Evolutionary conservation across 2,888 invertebrate genomes (phyloP), one percentile per base, ranked within the genome.

Genomic region (Hydroisotoma schaefferi): DNA sequence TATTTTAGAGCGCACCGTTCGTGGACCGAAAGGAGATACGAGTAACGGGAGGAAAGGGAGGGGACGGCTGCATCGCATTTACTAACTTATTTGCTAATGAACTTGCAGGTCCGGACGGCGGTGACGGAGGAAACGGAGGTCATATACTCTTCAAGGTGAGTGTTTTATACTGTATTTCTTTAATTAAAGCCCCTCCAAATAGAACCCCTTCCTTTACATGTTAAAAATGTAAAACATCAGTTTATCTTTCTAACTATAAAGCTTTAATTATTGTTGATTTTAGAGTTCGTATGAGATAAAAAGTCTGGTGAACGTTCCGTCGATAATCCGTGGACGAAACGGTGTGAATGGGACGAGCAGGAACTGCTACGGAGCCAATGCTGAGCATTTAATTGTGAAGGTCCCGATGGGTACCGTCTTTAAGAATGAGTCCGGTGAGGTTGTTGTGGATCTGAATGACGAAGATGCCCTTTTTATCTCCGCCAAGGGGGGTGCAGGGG

Each of bases 101-200:
- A 65, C 83, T 82, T 59, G 98, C 92, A 0, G 97, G 97, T 0
- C 97, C 95, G 0, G 91, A 94, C 77, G 97, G 95, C 0, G 98
- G 97, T 0, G 94, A 98, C 77, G 99, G 98, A 0, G 99, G 99
- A 0, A 84, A 90, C 75, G 97, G 97, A 0, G 97, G 92, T 0
- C 97, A 98, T 79, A 87, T 98, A 1, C 83, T 97, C 57, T 88
- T 97, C 67, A 80, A 83, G 79, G 84, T 83, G 73, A 29, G 37
- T 20, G n/a, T n/a, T n/a, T n/a, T n/a, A n/a, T n/a, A n/a, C n/a
- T n/a, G n/a, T n/a, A n/a, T n/a, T n/a, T n/a, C n/a, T n/a, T n/a
- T n/a, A n/a, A n/a, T n/a, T n/a, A n/a, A n/a, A n/a, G n/a, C n/a
- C n/a, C 18, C 20, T 8, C 20, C 44, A 43, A 43, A 22, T 15